Conservation (phyloP, 2,888 invertebrate species). For the Dastarcus helophoroides region DNA sequence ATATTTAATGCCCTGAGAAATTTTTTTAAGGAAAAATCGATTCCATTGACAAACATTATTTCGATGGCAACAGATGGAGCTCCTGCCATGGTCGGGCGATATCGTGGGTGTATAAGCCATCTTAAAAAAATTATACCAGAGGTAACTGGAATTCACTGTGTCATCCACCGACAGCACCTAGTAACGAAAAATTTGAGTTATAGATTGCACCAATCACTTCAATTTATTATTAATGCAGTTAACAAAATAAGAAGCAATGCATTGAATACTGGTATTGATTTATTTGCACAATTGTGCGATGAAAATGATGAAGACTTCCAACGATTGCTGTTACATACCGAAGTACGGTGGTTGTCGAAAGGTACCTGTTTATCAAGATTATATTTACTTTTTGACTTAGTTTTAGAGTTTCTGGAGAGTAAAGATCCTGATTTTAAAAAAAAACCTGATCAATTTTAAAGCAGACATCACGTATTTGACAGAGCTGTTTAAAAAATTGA, state of each 20-base stretch:
- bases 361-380: too few species aligned
- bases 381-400: too few species aligned
- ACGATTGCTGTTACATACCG: too few species aligned
- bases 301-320: constrained; percentile 21
- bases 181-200: too few species aligned
- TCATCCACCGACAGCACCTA: constrained; percentile 8
- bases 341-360: too few species aligned
- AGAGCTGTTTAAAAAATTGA: too few species aligned
- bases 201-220: constrained; percentile 5
- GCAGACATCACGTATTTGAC: too few species aligned
- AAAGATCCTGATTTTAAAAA: too few species aligned
- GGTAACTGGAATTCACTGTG: constrained; percentile 9
- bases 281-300: constrained; percentile 22
- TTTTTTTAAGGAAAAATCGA: constrained; percentile 15
- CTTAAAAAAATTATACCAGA: constrained; percentile 19
- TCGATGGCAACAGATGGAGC: constrained; percentile 26
- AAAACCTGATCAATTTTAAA: too few species aligned
- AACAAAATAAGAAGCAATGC: constrained; percentile 5
- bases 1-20: constrained; percentile 17
- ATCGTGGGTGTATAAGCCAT: constrained; percentile 26
- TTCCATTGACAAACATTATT: constrained; percentile 21
- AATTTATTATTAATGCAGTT: constrained; percentile 4
- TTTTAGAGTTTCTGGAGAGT: too few species aligned
- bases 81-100: constrained; percentile 24
- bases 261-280: constrained; percentile 9